Evolutionary conservation across 2,797 vertebrate genomes (phyloP).

Genomic region (Dermochelys coriacea): DNA sequence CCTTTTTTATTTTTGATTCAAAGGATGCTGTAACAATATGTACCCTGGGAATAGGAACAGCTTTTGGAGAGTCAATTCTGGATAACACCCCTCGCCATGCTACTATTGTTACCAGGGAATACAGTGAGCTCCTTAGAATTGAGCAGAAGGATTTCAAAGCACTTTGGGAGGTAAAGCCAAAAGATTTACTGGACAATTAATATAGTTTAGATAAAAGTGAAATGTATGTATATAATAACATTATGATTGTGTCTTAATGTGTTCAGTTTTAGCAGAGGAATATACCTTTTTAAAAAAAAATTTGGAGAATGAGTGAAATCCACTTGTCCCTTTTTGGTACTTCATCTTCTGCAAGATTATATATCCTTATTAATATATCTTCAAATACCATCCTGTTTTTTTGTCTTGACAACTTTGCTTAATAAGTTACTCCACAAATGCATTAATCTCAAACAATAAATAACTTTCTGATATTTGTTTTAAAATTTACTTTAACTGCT

Average conservation of each 20-base stretch:
- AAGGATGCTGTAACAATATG: conserved; percentile 97
- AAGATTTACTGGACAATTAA: conserved; percentile 47
- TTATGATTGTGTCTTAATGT: conserved; percentile 10
- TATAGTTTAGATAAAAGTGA: background rate
- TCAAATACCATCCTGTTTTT: conserved; percentile 49
- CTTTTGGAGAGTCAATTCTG: conserved; percentile 97
- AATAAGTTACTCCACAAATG: conserved; percentile 20
- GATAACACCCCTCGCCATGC: conserved; percentile 97
- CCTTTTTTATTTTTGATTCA: conserved; percentile 50
- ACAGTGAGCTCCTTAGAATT: conserved; percentile 93
- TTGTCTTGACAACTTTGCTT: background rate
- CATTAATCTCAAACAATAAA: conserved; percentile 57
- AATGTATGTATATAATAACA: background rate
- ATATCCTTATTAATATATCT: conserved; percentile 67
- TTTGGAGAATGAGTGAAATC: conserved; percentile 55
- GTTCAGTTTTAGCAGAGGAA: conserved; percentile 28
- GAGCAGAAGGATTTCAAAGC: conserved; percentile 96
- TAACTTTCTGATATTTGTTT: conserved; percentile 5
- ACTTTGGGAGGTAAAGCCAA: conserved; percentile 93
- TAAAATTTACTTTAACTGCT: conserved; percentile 50
- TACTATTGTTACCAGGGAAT: conserved; percentile 94
- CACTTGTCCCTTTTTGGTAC: conserved; percentile 44
- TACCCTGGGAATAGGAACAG: conserved; percentile 93
- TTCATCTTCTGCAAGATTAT: conserved; percentile 63
- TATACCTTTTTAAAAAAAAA: conserved; percentile 62